Percentiles rank a stretch among this genome's conserved stretches.
phyloP scores from a whole-genome alignment of 2,797 vertebrate species.

The Phalanger gymnotis region DNA sequence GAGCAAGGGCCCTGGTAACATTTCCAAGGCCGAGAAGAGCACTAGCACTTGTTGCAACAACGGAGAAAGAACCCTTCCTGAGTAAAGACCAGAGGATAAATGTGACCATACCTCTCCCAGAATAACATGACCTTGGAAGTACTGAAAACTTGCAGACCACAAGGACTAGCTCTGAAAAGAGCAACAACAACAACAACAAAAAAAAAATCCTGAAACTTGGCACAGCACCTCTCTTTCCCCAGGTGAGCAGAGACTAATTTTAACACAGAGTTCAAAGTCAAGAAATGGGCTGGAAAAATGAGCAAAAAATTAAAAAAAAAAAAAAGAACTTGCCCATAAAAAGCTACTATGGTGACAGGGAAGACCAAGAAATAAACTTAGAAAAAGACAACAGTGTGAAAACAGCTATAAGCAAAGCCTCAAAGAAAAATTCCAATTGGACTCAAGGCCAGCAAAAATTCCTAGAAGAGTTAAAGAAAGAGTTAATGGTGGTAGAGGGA shows the following conservation, averaged over 20 bases:
- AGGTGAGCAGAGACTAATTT: not conserved
- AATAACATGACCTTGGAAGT: not conserved
- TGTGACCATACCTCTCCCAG: not conserved
- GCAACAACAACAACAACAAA: not conserved
- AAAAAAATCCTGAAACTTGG: not conserved
- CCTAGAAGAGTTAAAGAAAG: not conserved
- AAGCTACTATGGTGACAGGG: not conserved
- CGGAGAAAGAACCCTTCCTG: not conserved
- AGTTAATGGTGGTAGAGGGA: not conserved
- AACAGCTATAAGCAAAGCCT: not conserved
- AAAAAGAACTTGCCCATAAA: not conserved
- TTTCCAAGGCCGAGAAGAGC: not conserved
- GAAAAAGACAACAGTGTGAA: not conserved
- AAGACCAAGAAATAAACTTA: not conserved
- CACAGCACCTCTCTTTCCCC: too few relatives aligned
- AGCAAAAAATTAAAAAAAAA: not conserved
- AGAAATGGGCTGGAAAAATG: not conserved
- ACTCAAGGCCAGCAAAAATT: not conserved
- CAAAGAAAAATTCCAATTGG: not conserved
- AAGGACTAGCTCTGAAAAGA: not conserved
- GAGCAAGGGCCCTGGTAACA: too few relatives aligned
- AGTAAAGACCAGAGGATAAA: not conserved
- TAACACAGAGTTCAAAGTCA: not conserved
- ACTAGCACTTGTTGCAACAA: not conserved
- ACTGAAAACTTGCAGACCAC: not conserved